Percentiles rank a stretch among this genome's conserved stretches.
phyloP scores from a whole-genome alignment of 2,888 invertebrate species.

The Herminia tarsipennalis region DNA sequence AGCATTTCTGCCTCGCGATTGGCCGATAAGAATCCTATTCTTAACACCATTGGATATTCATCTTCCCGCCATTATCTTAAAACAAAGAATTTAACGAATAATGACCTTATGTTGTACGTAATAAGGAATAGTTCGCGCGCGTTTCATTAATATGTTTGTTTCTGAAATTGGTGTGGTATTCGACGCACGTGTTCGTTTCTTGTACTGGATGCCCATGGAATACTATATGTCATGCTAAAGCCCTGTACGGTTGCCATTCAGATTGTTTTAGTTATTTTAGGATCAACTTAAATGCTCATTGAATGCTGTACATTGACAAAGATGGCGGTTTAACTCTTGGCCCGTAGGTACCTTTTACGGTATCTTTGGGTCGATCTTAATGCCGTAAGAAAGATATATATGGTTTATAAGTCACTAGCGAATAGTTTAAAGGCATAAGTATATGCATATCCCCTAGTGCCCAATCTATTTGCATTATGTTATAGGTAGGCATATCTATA shows the following conservation, averaged over 20 bases:
- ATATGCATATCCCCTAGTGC: too few relatives aligned
- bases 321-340: conserved; percentile 22
- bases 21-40: conserved; percentile 47
- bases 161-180: conserved; percentile 62
- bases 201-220: conserved; percentile 67
- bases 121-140: conserved; percentile 44
- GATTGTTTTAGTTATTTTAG: conserved; percentile 72
- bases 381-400: not conserved
- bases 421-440: too few relatives aligned
- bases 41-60: conserved; percentile 49
- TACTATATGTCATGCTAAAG: conserved; percentile 65
- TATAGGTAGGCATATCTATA: too few relatives aligned
- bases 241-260: conserved; percentile 69
- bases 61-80: conserved; percentile 27
- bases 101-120: conserved; percentile 41
- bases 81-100: conserved; percentile 13
- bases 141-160: conserved; percentile 47
- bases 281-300: conserved; percentile 49
- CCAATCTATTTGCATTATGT: too few relatives aligned
- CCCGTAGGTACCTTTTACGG: conserved; percentile 9
- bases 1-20: conserved; percentile 40
- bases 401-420: too few relatives aligned
- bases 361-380: conserved; percentile 9
- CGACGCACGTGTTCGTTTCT: conserved; percentile 67
- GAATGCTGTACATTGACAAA: conserved; percentile 29